phyloP scores from a whole-genome alignment of 2,797 vertebrate species.

The Emys orbicularis region DNA sequence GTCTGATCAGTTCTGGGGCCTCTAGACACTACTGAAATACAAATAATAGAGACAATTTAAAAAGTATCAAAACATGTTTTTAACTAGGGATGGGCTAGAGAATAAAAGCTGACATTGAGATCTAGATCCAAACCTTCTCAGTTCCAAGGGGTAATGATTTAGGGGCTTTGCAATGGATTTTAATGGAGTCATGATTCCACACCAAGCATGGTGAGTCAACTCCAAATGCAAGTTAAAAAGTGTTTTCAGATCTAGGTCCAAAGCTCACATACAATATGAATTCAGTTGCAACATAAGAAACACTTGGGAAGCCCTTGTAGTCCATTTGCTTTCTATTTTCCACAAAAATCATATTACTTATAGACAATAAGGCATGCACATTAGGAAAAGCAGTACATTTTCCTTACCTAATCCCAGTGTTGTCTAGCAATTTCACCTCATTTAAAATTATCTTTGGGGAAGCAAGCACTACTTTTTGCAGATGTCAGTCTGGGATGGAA shows the following conservation, averaged over 20 bases:
- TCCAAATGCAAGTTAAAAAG: neutral
- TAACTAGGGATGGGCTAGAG: neutral
- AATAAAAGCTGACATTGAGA: neutral
- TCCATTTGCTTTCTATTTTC: conserved; percentile 3
- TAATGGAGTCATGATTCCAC: neutral
- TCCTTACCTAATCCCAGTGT: neutral
- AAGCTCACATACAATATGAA: neutral
- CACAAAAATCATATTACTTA: conserved; percentile 9
- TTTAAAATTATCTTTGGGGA: neutral
- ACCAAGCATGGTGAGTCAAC: neutral
- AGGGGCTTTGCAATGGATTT: neutral
- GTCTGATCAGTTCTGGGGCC: neutral
- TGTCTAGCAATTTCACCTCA: neutral
- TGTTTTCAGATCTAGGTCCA: neutral
- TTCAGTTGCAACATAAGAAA: neutral
- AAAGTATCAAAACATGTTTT: neutral
- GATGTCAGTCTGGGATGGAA: neutral
- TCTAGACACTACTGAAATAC: neutral
- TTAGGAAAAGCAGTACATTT: neutral
- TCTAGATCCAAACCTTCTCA: neutral
- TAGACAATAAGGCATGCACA: neutral
- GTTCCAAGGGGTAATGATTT: neutral
- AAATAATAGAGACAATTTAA: neutral
- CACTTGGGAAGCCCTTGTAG: neutral
- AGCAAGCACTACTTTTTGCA: conserved; percentile 9